phyloP scores from a whole-genome alignment of 2,113 vertebrate species.

The Podocnemis expansa region DNA sequence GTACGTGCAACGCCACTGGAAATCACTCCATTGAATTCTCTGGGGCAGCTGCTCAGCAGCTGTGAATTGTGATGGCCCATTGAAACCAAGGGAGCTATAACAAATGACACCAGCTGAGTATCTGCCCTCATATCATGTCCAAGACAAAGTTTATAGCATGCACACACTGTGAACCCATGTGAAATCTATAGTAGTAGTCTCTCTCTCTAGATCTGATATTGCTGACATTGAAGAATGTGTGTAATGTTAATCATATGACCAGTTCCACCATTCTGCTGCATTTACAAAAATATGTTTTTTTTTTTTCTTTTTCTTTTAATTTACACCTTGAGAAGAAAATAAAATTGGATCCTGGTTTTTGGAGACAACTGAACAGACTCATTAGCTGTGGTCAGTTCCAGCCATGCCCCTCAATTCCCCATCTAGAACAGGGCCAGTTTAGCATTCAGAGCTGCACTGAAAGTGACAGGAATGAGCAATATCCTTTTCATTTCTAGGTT shows the following conservation, averaged over 20 bases:
- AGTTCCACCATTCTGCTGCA: fast-evolving
- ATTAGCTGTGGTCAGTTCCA: not conserved
- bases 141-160: fast-evolving
- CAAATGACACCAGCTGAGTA: not conserved
- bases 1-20: fast-evolving
- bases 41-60: not conserved
- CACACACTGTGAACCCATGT: fast-evolving
- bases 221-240: fast-evolving
- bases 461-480: not conserved
- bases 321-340: no score
- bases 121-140: not conserved
- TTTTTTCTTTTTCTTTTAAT: no score
- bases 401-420: not conserved
- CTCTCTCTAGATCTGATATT: fast-evolving
- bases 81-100: not conserved
- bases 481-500: not conserved
- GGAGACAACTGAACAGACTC: fast-evolving
- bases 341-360: not conserved
- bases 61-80: not conserved
- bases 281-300: no score
- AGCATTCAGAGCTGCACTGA: not conserved
- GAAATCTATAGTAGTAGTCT: not conserved
- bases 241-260: fast-evolving
- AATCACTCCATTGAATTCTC: fast-evolving
- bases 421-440: no score